Evolutionary conservation across 30 jellyfish, hydroid and myxozoan genomes (phyloP), one percentile per base, ranked within the genome.

Genomic region (Catostylus mosaicus): DNA sequence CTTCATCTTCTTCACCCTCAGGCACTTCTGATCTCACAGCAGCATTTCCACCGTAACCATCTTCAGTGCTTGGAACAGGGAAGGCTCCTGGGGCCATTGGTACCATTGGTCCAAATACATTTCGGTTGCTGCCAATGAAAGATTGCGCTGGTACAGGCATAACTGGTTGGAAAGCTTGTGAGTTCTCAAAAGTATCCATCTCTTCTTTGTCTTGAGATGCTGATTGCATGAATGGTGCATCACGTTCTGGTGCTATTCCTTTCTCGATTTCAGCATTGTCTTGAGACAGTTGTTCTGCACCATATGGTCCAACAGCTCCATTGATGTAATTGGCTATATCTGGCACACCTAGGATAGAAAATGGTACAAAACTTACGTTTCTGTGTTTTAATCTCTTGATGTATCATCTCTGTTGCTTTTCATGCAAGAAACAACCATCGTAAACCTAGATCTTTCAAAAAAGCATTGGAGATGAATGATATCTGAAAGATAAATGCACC

Each of bases 251-350:
- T 12, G 82, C 69, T 9, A 62, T 63, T 24, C 83, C 95, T 50
- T 52, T 82, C 60, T 67, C 90, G 51, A 48, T 24, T 43, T 81
- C 78, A 3, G 56, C 82, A 22, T 83, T 82, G 29, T 47, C 61
- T 61, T 52, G 88, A 11, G 84, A 46, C 18, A 83, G 30, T n/a
- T 73, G 82, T 51, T 30, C 83, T 23, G 73, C 87, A 1, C 30
- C 85, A 14, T 75, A 71, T 7, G 97, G 97, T 24, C 92, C 97
- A 1, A 78, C 80, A 67, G 91, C 96, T 14, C 96, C 92, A 71
- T 80, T 88, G 18, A 88, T 37, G 87, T 82, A 79, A 43, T 68
- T 88, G 22, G 48, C 76, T 63, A 88, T 37, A 20, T 67, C 84
- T 29, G 91, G 91, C 1, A 77, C 79, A 27, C 88, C 88, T 77